A percentile compares a stretch with the other conserved stretches of the same genome.
Conservation (phyloP, 1,140 invertebrate genomes). For the Schlechtendalia chinensis region DNA sequence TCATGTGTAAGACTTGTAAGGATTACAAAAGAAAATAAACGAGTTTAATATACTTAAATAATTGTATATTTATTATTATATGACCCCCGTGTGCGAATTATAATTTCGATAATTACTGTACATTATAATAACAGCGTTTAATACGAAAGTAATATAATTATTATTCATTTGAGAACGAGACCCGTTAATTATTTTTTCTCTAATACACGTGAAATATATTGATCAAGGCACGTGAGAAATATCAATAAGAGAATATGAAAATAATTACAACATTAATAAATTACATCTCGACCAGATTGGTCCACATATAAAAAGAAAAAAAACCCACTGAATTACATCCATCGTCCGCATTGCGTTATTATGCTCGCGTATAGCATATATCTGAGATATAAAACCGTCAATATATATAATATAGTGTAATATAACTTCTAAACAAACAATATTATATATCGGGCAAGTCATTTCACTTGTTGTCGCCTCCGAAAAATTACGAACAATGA, state of each 20-base stretch:
- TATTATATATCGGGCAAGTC: neutral
- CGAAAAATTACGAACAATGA: slow-evolving; percentile 16
- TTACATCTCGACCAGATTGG: neutral
- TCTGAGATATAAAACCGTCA: neutral
- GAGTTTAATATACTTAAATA: neutral
- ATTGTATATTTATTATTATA: neutral
- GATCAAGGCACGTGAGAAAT: neutral
- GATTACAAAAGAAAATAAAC: neutral
- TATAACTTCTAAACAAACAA: slow-evolving; percentile 2
- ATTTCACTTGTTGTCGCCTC: neutral
- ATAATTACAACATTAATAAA: neutral
- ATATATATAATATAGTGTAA: neutral
- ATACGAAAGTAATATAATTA: neutral
- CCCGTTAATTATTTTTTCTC: no score
- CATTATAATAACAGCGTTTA: neutral
- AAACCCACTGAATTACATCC: neutral
- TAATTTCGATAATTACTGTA: neutral
- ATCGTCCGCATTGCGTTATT: neutral
- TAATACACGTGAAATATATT: neutral
- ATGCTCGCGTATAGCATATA: neutral
- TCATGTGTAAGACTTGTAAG: neutral
- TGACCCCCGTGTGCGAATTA: neutral
- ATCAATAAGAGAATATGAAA: slow-evolving; percentile 12
- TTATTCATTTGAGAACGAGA: neutral
- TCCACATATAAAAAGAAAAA: neutral